Evolutionary conservation across 2,113 vertebrate genomes (phyloP), one percentile per base, ranked within the genome.

Genomic region (Brachirus orientalis): DNA sequence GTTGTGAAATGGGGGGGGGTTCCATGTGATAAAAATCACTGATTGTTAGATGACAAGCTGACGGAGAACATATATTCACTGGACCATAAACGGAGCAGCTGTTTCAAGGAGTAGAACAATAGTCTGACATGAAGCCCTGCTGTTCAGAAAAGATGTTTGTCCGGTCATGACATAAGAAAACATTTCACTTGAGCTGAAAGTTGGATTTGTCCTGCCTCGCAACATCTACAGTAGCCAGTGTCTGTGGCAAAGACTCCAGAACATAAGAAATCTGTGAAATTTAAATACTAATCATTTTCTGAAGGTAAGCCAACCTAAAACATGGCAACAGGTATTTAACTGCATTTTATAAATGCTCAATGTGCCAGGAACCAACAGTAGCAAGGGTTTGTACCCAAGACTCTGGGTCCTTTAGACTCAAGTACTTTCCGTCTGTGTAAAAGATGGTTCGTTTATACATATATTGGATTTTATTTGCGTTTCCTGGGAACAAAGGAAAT

Each of bases 291-390:
- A 52, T 62, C 8, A 44, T 37, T 14, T 63, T 41, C 9, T 68
- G 28, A 7, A 55, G n/a, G 36, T 9, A 37, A 20, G 45, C 6
- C 43, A 55, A 60, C 18, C 77, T 55, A 11, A 63, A 54, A 63
- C 37, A 36, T 69, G 40, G 35, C 56, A 57, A 58, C 35, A 65
- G 11, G 52, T 12, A 5, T 66, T 63, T 54, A 60, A 50, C 35
- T 80, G 54, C 35, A 50, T 44, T 43, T 75, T 38, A 13, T 7
- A 62, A 64, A 54, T 63, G 37, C 44, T 20, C 41, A 45, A 45
- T 72, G 63, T 82, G 78, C 69, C 75, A 43, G 63, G 71, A 57
- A 79, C 63, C 72, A 75, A 70, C 64, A 66, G 56, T 50, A 72
- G 68, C 20, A 53, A 75, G 68, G 47, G 37, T 74, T 79, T 77